phyloP scores from a whole-genome alignment of 2,797 vertebrate genomes.

The Glossophaga mutica region DNA sequence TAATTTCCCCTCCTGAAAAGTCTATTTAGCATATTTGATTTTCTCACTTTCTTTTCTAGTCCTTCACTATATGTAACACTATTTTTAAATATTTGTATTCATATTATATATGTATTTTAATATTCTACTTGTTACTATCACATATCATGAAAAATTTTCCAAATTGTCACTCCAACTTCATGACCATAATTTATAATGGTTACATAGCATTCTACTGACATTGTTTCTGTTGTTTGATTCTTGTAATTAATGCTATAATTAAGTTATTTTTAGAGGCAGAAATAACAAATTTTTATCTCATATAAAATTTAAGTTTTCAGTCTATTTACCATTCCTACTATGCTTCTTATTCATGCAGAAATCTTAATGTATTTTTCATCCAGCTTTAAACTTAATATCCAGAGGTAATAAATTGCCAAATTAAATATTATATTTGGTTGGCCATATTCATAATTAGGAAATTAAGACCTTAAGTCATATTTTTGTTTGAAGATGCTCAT shows the following conservation, averaged over 20 bases:
- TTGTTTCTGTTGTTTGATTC: neutral
- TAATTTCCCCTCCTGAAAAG: neutral
- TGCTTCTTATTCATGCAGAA: neutral
- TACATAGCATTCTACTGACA: neutral
- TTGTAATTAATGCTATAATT: neutral
- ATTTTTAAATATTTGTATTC: neutral
- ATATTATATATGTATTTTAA: neutral
- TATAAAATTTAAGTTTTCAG: conserved; percentile 1
- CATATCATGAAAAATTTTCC: neutral
- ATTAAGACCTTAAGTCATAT: neutral
- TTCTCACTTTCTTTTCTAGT: neutral
- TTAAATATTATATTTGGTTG: neutral
- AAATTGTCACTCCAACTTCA: neutral
- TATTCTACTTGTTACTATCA: neutral
- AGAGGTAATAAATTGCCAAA: neutral
- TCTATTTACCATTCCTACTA: neutral
- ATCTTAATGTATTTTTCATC: neutral
- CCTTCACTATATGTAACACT: neutral
- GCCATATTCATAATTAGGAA: neutral
- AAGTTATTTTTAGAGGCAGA: neutral
- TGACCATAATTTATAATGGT: neutral
- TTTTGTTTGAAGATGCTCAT: neutral
- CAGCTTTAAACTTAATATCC: conserved; percentile 13
- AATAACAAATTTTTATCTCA: neutral
- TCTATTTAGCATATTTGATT: neutral